Evolutionary conservation across 2,888 invertebrate genomes (phyloP).

Genomic region (Bugula neritina): DNA sequence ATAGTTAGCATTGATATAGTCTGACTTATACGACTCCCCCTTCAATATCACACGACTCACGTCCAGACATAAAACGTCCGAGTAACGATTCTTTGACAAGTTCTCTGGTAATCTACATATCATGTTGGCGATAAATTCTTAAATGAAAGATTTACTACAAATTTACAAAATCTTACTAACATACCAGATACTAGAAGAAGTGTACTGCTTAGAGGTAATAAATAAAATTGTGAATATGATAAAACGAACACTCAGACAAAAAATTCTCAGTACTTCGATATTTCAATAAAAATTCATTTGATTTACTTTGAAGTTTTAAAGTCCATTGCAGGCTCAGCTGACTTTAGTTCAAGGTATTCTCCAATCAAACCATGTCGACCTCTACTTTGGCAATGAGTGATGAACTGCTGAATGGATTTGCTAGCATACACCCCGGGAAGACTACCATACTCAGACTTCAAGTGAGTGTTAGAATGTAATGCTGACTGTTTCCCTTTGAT

Average conservation of each 20-base stretch:
- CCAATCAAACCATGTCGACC: neutral
- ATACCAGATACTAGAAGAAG: too few species aligned
- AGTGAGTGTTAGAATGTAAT: neutral
- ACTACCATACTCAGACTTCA: neutral
- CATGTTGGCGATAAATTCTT: too few species aligned
- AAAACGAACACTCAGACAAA: too few species aligned
- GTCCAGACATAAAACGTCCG: conserved; percentile 92
- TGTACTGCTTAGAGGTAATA: too few species aligned
- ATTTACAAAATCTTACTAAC: too few species aligned
- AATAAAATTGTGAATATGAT: too few species aligned
- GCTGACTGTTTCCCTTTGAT: neutral
- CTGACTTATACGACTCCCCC: conserved; percentile 55
- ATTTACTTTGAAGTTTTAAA: conserved; percentile 2
- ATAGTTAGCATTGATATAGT: conserved; percentile 96
- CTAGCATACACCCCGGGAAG: neutral
- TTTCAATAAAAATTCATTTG: too few species aligned
- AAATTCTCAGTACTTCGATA: too few species aligned
- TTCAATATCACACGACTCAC: conserved; percentile 84
- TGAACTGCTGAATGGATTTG: neutral
- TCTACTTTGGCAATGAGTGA: neutral
- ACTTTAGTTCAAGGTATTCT: conserved; percentile 5
- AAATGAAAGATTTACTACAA: too few species aligned
- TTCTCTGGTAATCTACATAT: neutral
- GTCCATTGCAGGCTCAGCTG: conserved; percentile 1
- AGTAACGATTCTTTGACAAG: conserved; percentile 63